phyloP scores from a whole-genome alignment of 2,797 vertebrate species.

The Danio albolineatus region DNA sequence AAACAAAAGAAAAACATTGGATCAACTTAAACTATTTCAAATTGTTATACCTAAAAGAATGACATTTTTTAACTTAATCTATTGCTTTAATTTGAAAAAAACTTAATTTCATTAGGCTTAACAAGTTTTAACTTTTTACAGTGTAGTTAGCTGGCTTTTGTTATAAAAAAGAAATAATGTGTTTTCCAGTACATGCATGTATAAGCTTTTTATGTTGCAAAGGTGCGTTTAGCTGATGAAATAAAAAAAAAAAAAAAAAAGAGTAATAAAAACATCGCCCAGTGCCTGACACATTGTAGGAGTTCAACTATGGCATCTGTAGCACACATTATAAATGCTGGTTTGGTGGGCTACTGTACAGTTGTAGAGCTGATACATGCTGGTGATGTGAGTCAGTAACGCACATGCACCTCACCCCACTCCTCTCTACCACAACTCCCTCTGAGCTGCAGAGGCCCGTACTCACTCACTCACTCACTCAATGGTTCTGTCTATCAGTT shows the following conservation, averaged over 20 bases:
- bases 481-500: slow-evolving; percentile 12
- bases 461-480: slow-evolving; percentile 23
- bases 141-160: no score
- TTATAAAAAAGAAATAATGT: no score
- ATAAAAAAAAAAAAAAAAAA: background rate
- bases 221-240: background rate
- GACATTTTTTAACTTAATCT: no score
- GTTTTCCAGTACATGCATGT: background rate
- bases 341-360: slow-evolving; percentile 19
- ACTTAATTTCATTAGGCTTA: no score
- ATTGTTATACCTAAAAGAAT: no score
- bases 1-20: no score
- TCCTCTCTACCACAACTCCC: slow-evolving; percentile 29
- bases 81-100: no score
- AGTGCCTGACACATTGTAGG: slow-evolving; percentile 1
- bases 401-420: slow-evolving; percentile 18
- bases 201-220: background rate
- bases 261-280: slow-evolving; percentile 20
- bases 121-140: no score
- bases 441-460: slow-evolving; percentile 19
- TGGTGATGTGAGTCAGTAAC: slow-evolving; percentile 15
- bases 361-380: background rate
- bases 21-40: no score
- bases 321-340: slow-evolving; percentile 13
- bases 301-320: slow-evolving; percentile 27